phyloP scores from a whole-genome alignment of 30 jellyfish, hydroid and myxozoan genomes.

The Chrysaora quinquecirrha region DNA sequence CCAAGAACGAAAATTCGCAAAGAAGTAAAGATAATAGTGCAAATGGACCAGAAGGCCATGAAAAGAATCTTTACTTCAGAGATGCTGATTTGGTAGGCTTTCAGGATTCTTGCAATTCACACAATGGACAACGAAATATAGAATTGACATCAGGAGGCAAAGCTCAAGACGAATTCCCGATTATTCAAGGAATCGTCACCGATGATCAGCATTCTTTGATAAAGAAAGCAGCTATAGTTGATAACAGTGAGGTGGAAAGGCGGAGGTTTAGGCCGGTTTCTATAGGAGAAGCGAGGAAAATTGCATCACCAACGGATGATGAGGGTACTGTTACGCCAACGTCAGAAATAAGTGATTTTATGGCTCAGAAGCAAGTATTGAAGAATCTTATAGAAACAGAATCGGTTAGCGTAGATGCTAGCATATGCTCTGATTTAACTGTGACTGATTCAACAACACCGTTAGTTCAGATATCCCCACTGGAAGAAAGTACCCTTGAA shows the following conservation, averaged over 20 bases:
- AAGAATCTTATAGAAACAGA: neutral
- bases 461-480: neutral
- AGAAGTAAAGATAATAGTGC: no score
- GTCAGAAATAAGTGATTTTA: neutral
- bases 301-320: neutral
- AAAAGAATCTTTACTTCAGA: neutral
- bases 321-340: neutral
- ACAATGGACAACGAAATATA: neutral
- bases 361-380: neutral
- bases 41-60: neutral
- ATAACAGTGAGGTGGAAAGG: neutral
- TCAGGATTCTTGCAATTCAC: neutral
- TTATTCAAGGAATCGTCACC: neutral
- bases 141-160: neutral
- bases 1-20: no score
- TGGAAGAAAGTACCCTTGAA: constrained; percentile 3
- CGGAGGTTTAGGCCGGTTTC: constrained; percentile 4
- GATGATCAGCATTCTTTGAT: neutral
- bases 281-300: neutral
- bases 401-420: no score
- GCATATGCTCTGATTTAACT: neutral
- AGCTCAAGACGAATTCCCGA: neutral
- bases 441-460: neutral
- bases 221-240: neutral
- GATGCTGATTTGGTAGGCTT: neutral